Conservation (phyloP, 2,113 vertebrate genomes). For the Callopanchax toddi region DNA sequence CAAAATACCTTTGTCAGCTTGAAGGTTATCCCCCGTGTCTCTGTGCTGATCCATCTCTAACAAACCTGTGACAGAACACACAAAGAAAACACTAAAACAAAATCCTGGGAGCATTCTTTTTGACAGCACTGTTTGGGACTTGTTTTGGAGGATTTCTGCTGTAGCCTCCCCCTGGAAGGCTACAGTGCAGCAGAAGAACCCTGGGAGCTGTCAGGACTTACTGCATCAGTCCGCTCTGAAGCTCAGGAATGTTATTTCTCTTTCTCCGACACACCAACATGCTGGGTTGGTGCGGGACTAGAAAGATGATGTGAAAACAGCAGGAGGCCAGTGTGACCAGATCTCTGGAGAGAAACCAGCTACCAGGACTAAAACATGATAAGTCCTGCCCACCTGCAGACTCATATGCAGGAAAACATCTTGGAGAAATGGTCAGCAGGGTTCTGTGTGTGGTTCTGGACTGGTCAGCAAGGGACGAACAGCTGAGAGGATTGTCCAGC, state of each 20-base stretch:
- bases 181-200: constrained; percentile 39
- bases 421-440: too few species aligned
- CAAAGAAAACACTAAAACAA: constrained; percentile 13
- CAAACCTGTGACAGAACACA: constrained; percentile 20
- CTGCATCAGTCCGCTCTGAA: constrained; percentile 74
- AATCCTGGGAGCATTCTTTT: constrained; percentile 20
- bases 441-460: too few species aligned
- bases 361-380: too few species aligned
- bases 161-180: constrained; percentile 8
- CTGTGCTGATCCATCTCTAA: constrained; percentile 24
- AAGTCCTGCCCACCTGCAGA: too few species aligned
- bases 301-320: neutral
- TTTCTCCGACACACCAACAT: constrained; percentile 51
- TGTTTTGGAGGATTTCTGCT: neutral
- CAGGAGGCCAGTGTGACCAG: too few species aligned
- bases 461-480: too few species aligned
- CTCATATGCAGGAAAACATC: too few species aligned
- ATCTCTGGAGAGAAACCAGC: too few species aligned
- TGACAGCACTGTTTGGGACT: neutral
- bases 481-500: too few species aligned
- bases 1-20: constrained; percentile 72
- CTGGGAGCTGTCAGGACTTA: constrained; percentile 64
- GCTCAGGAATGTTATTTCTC: constrained; percentile 71
- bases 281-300: constrained; percentile 16
- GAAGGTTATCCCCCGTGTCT: constrained; percentile 27